Evolutionary conservation across 2,888 invertebrate species (phyloP).

Genomic region (Cepaea hortensis): DNA sequence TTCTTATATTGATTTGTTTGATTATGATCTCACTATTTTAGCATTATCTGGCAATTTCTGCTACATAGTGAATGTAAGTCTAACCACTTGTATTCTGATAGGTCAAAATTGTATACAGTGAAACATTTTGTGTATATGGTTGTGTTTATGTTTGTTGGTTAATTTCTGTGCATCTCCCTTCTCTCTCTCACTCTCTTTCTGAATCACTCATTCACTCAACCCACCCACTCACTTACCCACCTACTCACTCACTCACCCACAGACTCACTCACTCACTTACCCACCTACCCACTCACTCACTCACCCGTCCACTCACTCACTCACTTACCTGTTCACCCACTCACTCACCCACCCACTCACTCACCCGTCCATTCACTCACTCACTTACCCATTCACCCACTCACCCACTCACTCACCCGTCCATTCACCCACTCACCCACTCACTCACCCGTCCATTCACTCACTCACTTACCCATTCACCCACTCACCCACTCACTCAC

Average conservation of each 20-base stretch:
- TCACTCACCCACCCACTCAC: neutral
- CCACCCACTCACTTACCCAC: neutral
- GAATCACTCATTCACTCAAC: neutral
- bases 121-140: too few relatives aligned
- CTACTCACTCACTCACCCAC: neutral
- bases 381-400: too few relatives aligned
- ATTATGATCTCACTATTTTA: neutral
- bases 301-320: too few relatives aligned
- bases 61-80: too few relatives aligned
- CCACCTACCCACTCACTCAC: too few relatives aligned
- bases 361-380: neutral
- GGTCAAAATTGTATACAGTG: too few relatives aligned
- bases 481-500: too few relatives aligned
- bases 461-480: neutral
- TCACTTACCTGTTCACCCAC: too few relatives aligned
- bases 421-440: neutral
- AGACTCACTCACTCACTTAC: neutral
- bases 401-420: too few relatives aligned
- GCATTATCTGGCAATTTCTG: neutral
- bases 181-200: neutral
- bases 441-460: neutral
- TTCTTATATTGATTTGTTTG: neutral
- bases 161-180: too few relatives aligned
- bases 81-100: too few relatives aligned
- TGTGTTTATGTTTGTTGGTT: too few relatives aligned